Evolutionary conservation across 2,888 invertebrate species (phyloP).

Genomic region (Pterobdella sp.): DNA sequence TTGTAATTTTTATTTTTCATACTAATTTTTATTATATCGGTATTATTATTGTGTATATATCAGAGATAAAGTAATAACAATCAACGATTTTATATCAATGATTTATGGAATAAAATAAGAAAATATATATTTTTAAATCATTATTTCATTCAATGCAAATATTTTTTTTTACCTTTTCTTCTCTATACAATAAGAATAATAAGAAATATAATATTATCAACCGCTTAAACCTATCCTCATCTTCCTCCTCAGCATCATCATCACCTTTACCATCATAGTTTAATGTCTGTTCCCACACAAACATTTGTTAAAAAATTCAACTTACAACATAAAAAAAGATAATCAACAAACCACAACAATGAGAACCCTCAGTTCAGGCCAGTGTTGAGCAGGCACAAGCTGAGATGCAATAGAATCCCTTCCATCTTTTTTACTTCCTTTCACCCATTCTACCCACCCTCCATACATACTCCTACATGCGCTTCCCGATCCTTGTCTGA

Average conservation of each 20-base stretch:
- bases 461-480: conserved; percentile 89
- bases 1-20: too few relatives aligned
- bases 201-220: neutral
- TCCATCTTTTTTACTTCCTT: conserved; percentile 48
- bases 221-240: neutral
- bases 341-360: conserved; percentile 68
- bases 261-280: neutral
- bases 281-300: too few relatives aligned
- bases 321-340: conserved; percentile 13
- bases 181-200: neutral
- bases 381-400: conserved; percentile 67
- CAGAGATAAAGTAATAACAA: too few relatives aligned
- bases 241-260: neutral
- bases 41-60: too few relatives aligned
- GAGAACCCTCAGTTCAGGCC: conserved; percentile 81
- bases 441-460: conserved; percentile 88
- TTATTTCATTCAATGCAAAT: too few relatives aligned
- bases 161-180: too few relatives aligned
- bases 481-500: conserved; percentile 69
- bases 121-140: too few relatives aligned
- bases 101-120: too few relatives aligned
- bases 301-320: too few relatives aligned
- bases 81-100: too few relatives aligned
- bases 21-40: too few relatives aligned
- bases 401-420: conserved; percentile 45